Percentiles rank a stretch among this genome's conserved stretches.
Evolutionary conservation across 2,888 invertebrate species (phyloP).

Genomic region (Mimumesa dahlbomi): DNA sequence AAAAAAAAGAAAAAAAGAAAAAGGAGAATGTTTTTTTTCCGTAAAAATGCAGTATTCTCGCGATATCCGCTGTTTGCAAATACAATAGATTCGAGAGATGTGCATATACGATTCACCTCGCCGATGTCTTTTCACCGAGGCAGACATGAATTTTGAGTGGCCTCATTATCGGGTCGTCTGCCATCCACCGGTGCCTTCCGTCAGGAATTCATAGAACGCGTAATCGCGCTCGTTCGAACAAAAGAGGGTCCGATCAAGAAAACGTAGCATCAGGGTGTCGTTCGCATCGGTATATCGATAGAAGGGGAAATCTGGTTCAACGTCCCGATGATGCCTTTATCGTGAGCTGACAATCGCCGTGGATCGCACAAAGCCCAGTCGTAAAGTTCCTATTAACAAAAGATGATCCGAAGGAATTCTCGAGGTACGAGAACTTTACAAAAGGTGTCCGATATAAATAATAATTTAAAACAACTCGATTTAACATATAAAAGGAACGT

Average conservation of each 20-base stretch:
- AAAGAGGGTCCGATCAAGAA: slow-evolving; percentile 43
- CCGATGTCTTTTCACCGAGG: slow-evolving; percentile 41
- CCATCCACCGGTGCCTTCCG: slow-evolving; percentile 54
- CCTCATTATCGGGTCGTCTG: slow-evolving; percentile 56
- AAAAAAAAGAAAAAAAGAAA: slow-evolving; percentile 1
- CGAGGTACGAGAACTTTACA: neutral
- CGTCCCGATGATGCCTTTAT: slow-evolving; percentile 64
- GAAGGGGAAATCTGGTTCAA: slow-evolving; percentile 53
- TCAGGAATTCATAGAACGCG: slow-evolving; percentile 57
- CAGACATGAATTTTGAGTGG: slow-evolving; percentile 55
- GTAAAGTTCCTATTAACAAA: slow-evolving; percentile 71
- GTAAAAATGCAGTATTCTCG: neutral
- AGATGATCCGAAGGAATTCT: slow-evolving; percentile 18
- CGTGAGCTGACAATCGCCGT: slow-evolving; percentile 60
- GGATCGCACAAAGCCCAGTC: slow-evolving; percentile 61
- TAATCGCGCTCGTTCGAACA: slow-evolving; percentile 40
- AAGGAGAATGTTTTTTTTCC: no score
- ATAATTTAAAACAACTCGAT: no score
- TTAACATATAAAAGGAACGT: no score
- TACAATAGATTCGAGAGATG: slow-evolving; percentile 44
- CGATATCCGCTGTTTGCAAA: slow-evolving; percentile 35
- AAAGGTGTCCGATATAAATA: neutral
- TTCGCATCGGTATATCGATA: slow-evolving; percentile 48
- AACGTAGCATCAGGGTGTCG: slow-evolving; percentile 24
- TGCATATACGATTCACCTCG: slow-evolving; percentile 12